phyloP scores from a whole-genome alignment of 2,888 invertebrate genomes.

The Ophion ellenae region DNA sequence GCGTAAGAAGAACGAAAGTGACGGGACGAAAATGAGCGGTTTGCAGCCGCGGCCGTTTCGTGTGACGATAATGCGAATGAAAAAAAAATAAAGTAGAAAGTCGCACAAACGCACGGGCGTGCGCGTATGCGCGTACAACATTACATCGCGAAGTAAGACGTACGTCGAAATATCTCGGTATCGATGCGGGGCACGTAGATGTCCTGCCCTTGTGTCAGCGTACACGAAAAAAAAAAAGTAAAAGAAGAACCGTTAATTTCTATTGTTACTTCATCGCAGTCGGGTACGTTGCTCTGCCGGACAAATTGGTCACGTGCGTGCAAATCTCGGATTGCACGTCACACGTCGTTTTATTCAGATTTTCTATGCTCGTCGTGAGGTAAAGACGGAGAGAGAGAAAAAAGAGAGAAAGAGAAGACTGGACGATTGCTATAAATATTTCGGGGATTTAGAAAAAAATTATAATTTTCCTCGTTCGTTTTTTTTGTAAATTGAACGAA shows the following conservation, averaged over 20 bases:
- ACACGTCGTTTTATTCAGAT: background rate
- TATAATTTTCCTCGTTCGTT: background rate
- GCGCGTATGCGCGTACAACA: constrained; percentile 10
- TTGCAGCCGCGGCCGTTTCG: background rate
- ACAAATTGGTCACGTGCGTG: constrained; percentile 50
- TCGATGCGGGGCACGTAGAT: constrained; percentile 46
- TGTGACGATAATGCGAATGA: constrained; percentile 30
- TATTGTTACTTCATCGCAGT: constrained; percentile 56
- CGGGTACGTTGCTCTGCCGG: constrained; percentile 3
- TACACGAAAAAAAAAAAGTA: constrained; percentile 16
- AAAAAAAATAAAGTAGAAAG: constrained; percentile 27
- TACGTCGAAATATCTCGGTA: constrained; percentile 48
- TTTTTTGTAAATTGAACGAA: no score
- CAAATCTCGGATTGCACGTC: background rate
- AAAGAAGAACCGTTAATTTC: constrained; percentile 32
- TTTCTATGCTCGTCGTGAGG: no score
- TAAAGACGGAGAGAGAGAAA: background rate
- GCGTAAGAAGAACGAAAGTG: constrained; percentile 44
- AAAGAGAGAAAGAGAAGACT: background rate
- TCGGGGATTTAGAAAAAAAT: background rate
- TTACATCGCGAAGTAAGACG: constrained; percentile 23
- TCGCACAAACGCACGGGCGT: background rate
- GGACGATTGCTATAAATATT: background rate
- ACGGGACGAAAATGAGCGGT: constrained; percentile 9
- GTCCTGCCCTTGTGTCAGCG: constrained; percentile 47